Percentiles rank a stretch among this genome's conserved stretches.
phyloP scores from a whole-genome alignment of 2,888 invertebrate species.

The Epirrita christyi region DNA sequence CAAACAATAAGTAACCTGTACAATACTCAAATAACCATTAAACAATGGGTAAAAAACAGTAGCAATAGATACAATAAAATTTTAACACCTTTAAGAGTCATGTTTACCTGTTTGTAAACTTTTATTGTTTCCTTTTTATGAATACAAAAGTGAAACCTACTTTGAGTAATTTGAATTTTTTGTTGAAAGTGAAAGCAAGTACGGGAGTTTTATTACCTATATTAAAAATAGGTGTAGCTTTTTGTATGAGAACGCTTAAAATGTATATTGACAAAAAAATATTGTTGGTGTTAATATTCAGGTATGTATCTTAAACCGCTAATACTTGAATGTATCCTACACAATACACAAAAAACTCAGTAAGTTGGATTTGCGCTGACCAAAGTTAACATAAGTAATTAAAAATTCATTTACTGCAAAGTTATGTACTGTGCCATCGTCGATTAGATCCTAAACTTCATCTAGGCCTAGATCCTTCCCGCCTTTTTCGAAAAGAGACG shows the following conservation, averaged over 20 bases:
- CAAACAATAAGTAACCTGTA: slow-evolving; percentile 34
- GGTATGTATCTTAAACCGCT: too few species aligned
- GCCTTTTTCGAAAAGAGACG: too few species aligned
- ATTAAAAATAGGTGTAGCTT: slow-evolving; percentile 30
- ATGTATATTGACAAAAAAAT: too few species aligned
- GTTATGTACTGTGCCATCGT: too few species aligned
- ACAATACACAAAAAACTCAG: too few species aligned
- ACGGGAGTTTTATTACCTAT: slow-evolving; percentile 41
- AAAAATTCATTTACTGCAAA: too few species aligned
- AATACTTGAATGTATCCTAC: too few species aligned
- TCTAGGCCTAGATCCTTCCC: too few species aligned
- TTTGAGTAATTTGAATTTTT: slow-evolving; percentile 53
- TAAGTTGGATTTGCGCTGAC: too few species aligned
- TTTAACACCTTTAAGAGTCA: slow-evolving; percentile 39
- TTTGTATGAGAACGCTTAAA: background rate
- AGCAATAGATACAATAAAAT: slow-evolving; percentile 47
- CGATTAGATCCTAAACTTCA: too few species aligned
- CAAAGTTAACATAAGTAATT: too few species aligned
- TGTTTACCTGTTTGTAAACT: slow-evolving; percentile 59
- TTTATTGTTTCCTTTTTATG: slow-evolving; percentile 55
- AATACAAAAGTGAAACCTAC: slow-evolving; percentile 62
- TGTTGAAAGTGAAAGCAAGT: slow-evolving; percentile 72
- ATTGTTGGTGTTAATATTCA: too few species aligned
- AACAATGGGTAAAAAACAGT: slow-evolving; percentile 44
- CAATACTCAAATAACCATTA: slow-evolving; percentile 33